These are phyloP conservation scores for Synergus umbraculus DNA, from an alignment of 2,888 invertebrate genomes.

Conservation along the genomic window DNA sequence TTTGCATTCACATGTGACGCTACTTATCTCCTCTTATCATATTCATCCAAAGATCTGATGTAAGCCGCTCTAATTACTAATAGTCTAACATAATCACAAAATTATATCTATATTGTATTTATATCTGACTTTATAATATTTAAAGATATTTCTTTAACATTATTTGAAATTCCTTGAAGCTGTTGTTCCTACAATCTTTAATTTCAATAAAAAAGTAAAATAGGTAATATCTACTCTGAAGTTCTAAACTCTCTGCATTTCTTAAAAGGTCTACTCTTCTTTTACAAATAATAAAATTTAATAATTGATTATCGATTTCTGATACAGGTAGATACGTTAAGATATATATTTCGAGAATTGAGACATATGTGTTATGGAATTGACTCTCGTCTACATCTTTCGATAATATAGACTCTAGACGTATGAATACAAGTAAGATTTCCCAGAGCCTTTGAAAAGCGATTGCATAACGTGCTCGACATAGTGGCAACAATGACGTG, in stretches of 20 bases:
- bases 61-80: neutral
- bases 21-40: constrained; percentile 9
- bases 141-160: too few species aligned
- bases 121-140: too few species aligned
- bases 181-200: too few species aligned
- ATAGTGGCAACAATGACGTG: constrained; percentile 37
- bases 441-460: constrained; percentile 57
- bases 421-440: constrained; percentile 56
- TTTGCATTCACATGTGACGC: constrained; percentile 21
- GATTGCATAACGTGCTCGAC: constrained; percentile 60
- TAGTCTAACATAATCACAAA: neutral
- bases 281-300: too few species aligned
- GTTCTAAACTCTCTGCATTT: too few species aligned
- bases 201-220: too few species aligned
- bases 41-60: neutral
- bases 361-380: constrained; percentile 18
- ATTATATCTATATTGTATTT: too few species aligned
- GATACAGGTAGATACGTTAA: neutral
- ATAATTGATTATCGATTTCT: too few species aligned
- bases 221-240: too few species aligned
- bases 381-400: constrained; percentile 49
- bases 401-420: constrained; percentile 41
- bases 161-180: too few species aligned
- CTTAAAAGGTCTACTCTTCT: too few species aligned
- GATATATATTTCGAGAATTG: neutral